Evolutionary conservation across 2,888 invertebrate genomes (phyloP).

Genomic region (Amphimallon solstitiale): DNA sequence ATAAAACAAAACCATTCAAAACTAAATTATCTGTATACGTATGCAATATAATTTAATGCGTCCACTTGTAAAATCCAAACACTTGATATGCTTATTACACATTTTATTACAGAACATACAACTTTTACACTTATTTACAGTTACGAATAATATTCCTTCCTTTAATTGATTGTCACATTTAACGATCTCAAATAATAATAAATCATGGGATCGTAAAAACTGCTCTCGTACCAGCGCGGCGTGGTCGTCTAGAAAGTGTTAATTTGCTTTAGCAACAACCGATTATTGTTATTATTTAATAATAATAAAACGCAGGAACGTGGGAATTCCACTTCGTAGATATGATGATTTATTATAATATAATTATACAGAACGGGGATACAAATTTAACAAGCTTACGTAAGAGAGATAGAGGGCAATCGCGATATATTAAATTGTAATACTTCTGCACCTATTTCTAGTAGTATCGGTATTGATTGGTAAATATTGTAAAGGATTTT

Average conservation of each 20-base stretch:
- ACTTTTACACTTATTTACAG: too few species aligned
- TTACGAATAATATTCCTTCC: neutral
- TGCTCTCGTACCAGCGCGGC: neutral
- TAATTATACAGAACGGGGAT: neutral
- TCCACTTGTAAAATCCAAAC: too few species aligned
- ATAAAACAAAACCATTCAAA: too few species aligned
- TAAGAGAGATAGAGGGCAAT: neutral
- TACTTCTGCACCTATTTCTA: too few species aligned
- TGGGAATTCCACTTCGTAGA: neutral
- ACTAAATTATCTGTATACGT: too few species aligned
- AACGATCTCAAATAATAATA: slow-evolving; percentile 3
- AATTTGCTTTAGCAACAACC: neutral
- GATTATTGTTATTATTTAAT: slow-evolving; percentile 2
- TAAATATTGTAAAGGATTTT: too few species aligned
- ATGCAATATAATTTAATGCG: too few species aligned
- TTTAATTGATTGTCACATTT: neutral
- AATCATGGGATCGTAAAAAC: neutral
- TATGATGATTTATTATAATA: neutral
- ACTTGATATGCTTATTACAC: too few species aligned
- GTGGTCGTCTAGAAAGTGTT: neutral
- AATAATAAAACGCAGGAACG: neutral
- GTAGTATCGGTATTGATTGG: too few species aligned
- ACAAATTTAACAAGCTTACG: neutral
- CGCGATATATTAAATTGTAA: too few species aligned
- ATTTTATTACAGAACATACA: too few species aligned